A percentile compares a stretch with the other conserved stretches of the same genome.
phyloP scores from a whole-genome alignment of 1,140 invertebrate genomes.

The Copidosoma floridanum region DNA sequence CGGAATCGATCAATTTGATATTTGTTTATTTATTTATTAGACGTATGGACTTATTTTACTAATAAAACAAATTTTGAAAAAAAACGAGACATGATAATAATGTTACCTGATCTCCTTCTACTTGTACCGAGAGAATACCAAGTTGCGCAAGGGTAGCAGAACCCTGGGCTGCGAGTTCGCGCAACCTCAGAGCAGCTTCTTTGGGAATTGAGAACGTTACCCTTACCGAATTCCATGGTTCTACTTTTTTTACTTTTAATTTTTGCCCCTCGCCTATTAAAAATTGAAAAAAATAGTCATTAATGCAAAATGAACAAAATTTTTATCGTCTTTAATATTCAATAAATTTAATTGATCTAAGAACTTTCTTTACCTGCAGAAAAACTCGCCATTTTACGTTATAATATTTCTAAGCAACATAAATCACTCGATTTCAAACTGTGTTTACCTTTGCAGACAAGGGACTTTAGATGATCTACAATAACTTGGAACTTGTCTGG shows the following conservation, averaged over 20 bases:
- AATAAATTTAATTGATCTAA: slow-evolving; percentile 1
- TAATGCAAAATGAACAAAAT: slow-evolving; percentile 2
- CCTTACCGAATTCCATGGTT: slow-evolving; percentile 97
- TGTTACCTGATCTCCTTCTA: slow-evolving; percentile 87
- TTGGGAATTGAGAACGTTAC: slow-evolving; percentile 95
- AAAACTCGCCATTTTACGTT: background rate
- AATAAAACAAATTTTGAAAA: background rate
- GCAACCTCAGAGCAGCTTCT: slow-evolving; percentile 86
- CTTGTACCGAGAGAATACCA: slow-evolving; percentile 92
- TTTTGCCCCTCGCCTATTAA: slow-evolving; percentile 60
- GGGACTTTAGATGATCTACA: slow-evolving; percentile 65
- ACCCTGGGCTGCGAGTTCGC: slow-evolving; percentile 86
- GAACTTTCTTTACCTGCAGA: too few species aligned
- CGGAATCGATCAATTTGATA: too few species aligned
- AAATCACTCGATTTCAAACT: background rate
- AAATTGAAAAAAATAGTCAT: slow-evolving; percentile 28
- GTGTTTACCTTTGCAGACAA: slow-evolving; percentile 67
- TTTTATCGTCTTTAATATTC: background rate
- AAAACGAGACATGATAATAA: slow-evolving; percentile 1
- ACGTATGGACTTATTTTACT: too few species aligned
- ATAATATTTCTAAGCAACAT: background rate
- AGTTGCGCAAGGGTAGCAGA: slow-evolving; percentile 82
- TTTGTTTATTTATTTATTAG: slow-evolving; percentile 4
- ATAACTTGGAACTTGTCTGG: slow-evolving; percentile 67
- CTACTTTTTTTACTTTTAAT: slow-evolving; percentile 77